phyloP scores from a whole-genome alignment of 2,888 invertebrate genomes.

The Aricia artaxerxes region DNA sequence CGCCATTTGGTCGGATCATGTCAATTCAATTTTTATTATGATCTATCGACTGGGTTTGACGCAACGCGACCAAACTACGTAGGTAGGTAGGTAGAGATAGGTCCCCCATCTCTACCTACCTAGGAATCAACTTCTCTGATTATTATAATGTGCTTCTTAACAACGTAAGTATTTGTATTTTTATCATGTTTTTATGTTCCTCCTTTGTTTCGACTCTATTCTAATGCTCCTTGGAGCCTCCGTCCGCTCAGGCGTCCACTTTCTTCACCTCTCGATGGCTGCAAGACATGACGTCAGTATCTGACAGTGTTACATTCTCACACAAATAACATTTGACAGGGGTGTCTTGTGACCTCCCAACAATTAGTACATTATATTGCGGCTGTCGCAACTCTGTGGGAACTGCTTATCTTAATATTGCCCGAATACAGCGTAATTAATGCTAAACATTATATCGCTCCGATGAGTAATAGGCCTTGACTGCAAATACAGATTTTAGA shows the following conservation, averaged over 20 bases:
- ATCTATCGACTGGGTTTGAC: too few relatives aligned
- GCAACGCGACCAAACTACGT: too few relatives aligned
- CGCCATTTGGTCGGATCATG: too few relatives aligned
- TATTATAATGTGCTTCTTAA: too few relatives aligned
- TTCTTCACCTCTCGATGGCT: not conserved
- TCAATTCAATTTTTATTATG: too few relatives aligned
- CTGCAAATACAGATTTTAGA: not conserved
- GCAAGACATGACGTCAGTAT: not conserved
- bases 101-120: too few relatives aligned
- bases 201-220: too few relatives aligned
- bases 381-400: slow-evolving; percentile 21
- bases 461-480: slow-evolving; percentile 15
- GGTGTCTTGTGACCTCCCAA: not conserved
- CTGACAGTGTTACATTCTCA: not conserved
- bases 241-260: not conserved
- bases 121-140: too few relatives aligned
- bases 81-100: too few relatives aligned
- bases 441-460: slow-evolving; percentile 8
- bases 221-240: not conserved
- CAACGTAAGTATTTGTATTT: too few relatives aligned
- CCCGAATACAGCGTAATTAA: slow-evolving; percentile 17
- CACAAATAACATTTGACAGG: not conserved
- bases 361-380: not conserved
- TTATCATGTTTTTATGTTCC: too few relatives aligned
- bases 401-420: slow-evolving; percentile 25